Evolutionary conservation across 2,888 invertebrate genomes (phyloP).

Genomic region (Pilophorus perplexus): DNA sequence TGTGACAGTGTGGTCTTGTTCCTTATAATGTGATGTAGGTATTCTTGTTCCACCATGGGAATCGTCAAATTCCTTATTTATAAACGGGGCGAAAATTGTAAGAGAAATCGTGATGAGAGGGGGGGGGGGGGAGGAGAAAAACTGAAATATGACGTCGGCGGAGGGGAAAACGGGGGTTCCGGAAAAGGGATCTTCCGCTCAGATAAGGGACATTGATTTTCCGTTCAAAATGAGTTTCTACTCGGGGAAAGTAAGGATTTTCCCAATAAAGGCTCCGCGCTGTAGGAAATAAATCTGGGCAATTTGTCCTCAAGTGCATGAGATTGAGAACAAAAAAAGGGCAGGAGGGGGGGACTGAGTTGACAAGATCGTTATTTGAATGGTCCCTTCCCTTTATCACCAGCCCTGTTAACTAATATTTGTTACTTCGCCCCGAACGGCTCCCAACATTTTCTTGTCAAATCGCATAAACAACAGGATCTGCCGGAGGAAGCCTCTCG

Average conservation of each 20-base stretch:
- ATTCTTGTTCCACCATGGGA: too few relatives aligned
- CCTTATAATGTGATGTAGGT: too few relatives aligned
- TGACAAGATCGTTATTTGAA: constrained; percentile 35
- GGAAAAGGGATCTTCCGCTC: too few relatives aligned
- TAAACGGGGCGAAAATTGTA: too few relatives aligned
- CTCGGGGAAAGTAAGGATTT: constrained; percentile 24
- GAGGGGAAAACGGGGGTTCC: not conserved
- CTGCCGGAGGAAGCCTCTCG: too few relatives aligned
- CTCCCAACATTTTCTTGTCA: too few relatives aligned
- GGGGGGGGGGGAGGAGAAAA: too few relatives aligned
- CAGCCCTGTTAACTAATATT: constrained; percentile 34
- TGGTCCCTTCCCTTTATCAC: constrained; percentile 29
- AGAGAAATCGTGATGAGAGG: too few relatives aligned
- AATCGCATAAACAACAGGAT: too few relatives aligned
- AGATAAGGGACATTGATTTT: constrained; percentile 33
- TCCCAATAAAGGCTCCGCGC: constrained; percentile 33
- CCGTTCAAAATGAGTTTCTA: constrained; percentile 33
- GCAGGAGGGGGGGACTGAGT: constrained; percentile 33
- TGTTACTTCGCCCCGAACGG: too few relatives aligned
- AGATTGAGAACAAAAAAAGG: constrained; percentile 29
- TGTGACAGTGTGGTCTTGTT: too few relatives aligned
- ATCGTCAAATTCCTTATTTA: too few relatives aligned
- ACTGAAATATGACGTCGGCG: not conserved
- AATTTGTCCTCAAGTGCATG: constrained; percentile 21
- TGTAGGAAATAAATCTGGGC: constrained; percentile 27